Evolutionary conservation across 2,797 vertebrate species (phyloP), one percentile per base, ranked within the genome.

Genomic region (Avahi laniger): DNA sequence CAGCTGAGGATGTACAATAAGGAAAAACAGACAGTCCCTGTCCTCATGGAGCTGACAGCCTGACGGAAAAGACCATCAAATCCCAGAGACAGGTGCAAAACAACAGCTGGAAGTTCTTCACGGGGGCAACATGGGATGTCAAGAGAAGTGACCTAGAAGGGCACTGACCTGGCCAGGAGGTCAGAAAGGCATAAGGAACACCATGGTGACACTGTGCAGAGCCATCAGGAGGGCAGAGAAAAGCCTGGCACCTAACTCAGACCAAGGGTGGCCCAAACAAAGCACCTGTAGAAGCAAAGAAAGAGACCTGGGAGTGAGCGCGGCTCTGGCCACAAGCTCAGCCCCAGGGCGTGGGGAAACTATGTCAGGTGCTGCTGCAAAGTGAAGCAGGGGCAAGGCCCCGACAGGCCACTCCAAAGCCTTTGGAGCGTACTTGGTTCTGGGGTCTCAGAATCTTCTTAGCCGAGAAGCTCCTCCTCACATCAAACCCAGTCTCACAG

Each of bases 311-410:
- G n/a, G 41, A n/a, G 41, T 41, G 26, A 54, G 0, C 0, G 13
- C 4, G 5, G 22, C 46, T 33, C 30, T 11, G 5, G 70, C 3
- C 28, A 2, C 41, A 24, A 0, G 12, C 63, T 12, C 57, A 28
- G 48, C 54, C 30, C 5, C 50, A 17, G 73, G 46, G 26, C 1
- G 1, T 10, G 13, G 4, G 26, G 33, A 1, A 11, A 75, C n/a
- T 0, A 11, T 0, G 13, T 50, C 61, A 61, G 61, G 2, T 1
- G 30, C 46, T 12, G 22, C 50, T n/a, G 24, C 7, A 9, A 5
- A 80, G 1, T 2, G 20, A 46, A 46, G 38, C 13, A 7, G 9
- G 4, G 24, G 20, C 1, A 50, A 61, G 33, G 8, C 10, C 82
- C 2, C 1, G 2, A 52, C 0, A 5, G 10, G 14, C 26, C 33